Conservation (phyloP, 1,140 invertebrate species). For the Scaptomyza hsui region DNA sequence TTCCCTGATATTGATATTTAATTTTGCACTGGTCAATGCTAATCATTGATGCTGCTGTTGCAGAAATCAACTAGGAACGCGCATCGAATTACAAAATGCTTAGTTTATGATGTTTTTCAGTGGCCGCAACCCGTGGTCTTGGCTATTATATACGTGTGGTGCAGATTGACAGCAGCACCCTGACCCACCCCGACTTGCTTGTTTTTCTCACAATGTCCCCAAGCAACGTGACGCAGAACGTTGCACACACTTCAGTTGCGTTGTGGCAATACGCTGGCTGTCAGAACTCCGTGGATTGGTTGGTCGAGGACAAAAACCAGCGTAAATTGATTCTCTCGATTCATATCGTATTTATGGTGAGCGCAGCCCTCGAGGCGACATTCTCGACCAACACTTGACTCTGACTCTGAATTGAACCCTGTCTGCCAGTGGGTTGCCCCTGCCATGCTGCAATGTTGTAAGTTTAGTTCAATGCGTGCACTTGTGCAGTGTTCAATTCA, state of each 20-base stretch:
- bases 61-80: conserved; percentile 67
- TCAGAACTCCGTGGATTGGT: conserved; percentile 1
- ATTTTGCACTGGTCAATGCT: conserved; percentile 57
- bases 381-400: conserved; percentile 34
- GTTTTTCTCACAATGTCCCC: conserved; percentile 44
- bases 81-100: conserved; percentile 68
- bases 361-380: conserved; percentile 9
- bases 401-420: neutral
- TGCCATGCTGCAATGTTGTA: neutral
- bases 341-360: conserved; percentile 58
- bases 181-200: conserved; percentile 17
- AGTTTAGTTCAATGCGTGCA: neutral
- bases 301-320: conserved; percentile 1
- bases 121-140: neutral
- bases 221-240: conserved; percentile 35
- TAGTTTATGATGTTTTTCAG: conserved; percentile 50
- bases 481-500: neutral
- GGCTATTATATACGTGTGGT: conserved; percentile 6
- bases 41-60: conserved; percentile 16
- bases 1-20: conserved; percentile 40
- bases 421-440: neutral
- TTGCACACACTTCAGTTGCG: conserved; percentile 22
- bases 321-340: conserved; percentile 63
- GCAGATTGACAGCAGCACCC: neutral
- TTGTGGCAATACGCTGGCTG: neutral